Base-by-base conservation (phyloP, 2,113 vertebrate genomes). In the Vicugna pacos region DNA sequence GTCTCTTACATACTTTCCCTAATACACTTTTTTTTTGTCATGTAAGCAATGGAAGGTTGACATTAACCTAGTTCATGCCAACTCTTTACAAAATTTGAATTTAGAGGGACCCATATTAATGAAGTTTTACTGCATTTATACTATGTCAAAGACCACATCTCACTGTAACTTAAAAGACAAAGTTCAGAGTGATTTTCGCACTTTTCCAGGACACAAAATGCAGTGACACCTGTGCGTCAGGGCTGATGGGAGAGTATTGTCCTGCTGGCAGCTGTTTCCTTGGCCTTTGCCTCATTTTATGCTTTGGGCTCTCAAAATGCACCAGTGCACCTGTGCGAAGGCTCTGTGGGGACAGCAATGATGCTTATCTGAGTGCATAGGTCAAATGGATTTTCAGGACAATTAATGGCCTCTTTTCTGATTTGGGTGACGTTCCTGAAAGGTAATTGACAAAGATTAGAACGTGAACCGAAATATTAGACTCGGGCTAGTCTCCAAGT, bases 321-420 rank as follows among this genome's bases (percentile, higher is more conserved):
- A 17, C 70, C 3, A 6, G n/a, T 89, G 8, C 35, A 19, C 22
- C 46, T 35, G 32, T 50, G 26, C 54, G 67, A 75, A 95, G 79
- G 6, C 69, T 95, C 83, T 35, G 22, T 70, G 77, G 46, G 86
- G 48, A 73, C 54, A 92, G 42, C 89, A 52, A 60, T 85, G 48
- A 26, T 38, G 42, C 42, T 76, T 65, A 20, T 32, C 64, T 92
- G 22, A 92, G 32, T 85, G n/a, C 30, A 32, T 3, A 67, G 46
- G 62, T 72, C 95, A 60, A 89, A 64, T 77, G 65, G 64, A 92
- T 67, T 85, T 83, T 93, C 56, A 92, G 69, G 79, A 79, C 93
- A 95, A 96, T 73, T 64, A 92, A 89, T 69, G 65, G 65, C 7
- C 17, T 92, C 17, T 92, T 46, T 89, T 92, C 67, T 92, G 26